These are phyloP conservation scores for Natator depressus DNA, from an alignment of 2,113 vertebrate species.

Conservation along the genomic window DNA sequence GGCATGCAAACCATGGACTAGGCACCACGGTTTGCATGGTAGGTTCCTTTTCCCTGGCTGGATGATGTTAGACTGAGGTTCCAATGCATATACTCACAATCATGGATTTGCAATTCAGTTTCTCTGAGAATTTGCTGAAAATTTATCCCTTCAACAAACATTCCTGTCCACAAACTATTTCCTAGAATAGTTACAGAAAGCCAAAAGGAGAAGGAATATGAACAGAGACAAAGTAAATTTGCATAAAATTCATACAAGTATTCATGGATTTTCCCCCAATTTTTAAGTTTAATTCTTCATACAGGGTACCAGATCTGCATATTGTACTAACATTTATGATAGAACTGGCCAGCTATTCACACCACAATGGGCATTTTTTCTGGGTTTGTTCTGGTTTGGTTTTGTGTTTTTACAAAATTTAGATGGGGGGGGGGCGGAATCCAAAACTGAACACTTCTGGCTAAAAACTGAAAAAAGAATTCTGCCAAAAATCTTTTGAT, in stretches of 20 bases:
- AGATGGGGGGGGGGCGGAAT: not conserved
- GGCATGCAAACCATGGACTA: too few species aligned
- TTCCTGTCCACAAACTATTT: not conserved
- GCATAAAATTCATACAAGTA: not conserved
- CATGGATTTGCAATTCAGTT: slow-evolving; percentile 36
- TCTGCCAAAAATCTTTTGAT: not conserved
- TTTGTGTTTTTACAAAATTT: not conserved
- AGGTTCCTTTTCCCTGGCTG: not conserved
- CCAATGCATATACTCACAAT: not conserved
- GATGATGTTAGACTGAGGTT: not conserved
- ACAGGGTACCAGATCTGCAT: too few species aligned
- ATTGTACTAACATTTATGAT: not conserved
- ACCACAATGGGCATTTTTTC: not conserved
- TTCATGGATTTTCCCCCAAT: rapidly evolving
- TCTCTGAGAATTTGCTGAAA: not conserved
- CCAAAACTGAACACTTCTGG: not conserved
- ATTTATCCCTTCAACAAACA: slow-evolving; percentile 46
- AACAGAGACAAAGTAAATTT: not conserved
- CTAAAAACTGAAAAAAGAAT: not conserved
- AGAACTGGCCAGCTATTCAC: not conserved
- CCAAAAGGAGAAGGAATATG: not conserved
- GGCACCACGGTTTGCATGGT: too few species aligned
- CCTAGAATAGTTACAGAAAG: slow-evolving; percentile 31
- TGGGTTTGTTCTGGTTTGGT: not conserved
- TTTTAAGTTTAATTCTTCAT: not conserved